Conservation (phyloP, 2,888 invertebrate species). For the Cheilosia grossa region DNA sequence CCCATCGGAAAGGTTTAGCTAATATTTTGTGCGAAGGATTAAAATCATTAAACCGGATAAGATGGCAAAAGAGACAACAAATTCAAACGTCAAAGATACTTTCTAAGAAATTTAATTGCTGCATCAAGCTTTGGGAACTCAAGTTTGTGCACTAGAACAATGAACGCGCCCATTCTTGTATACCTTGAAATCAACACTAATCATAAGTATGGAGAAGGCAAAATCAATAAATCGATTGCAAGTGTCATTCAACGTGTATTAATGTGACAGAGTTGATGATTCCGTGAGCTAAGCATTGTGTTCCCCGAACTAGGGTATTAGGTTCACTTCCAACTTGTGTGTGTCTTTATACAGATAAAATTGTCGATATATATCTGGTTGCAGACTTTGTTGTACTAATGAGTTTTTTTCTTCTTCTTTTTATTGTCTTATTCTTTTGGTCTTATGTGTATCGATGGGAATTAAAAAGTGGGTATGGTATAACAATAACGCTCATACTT, state of each 20-base stretch:
- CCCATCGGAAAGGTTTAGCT: background rate
- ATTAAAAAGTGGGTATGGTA: background rate
- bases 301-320: slow-evolving; percentile 1
- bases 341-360: background rate
- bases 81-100: background rate
- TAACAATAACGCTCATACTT: no score
- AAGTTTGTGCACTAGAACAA: background rate
- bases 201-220: background rate
- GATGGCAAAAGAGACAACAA: background rate
- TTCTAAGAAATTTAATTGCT: background rate
- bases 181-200: slow-evolving; percentile 22
- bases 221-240: slow-evolving; percentile 38
- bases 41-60: slow-evolving; percentile 16
- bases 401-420: background rate
- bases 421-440: no score
- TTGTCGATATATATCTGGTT: slow-evolving; percentile 9
- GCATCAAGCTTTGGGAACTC: background rate
- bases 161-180: background rate
- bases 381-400: slow-evolving; percentile 9
- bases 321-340: slow-evolving; percentile 5
- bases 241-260: slow-evolving; percentile 36
- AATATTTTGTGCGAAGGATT: background rate
- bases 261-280: slow-evolving; percentile 6
- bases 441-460: background rate
- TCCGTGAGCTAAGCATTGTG: background rate